Percentiles rank a stretch among this genome's conserved stretches.
phyloP scores from a whole-genome alignment of 2,888 invertebrate genomes.

The Polyommatus icarus region DNA sequence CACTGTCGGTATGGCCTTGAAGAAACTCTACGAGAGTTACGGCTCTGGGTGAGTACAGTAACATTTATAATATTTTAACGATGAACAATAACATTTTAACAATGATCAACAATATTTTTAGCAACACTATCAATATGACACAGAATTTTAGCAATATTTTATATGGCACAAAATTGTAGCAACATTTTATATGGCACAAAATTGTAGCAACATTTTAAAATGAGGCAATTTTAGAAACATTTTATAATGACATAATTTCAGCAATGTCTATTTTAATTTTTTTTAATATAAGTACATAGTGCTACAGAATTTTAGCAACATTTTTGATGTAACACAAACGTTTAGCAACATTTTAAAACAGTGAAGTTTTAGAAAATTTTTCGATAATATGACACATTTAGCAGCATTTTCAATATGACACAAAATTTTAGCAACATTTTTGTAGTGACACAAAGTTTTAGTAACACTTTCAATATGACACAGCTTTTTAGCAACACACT shows the following conservation, averaged over 20 bases:
- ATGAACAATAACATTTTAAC: neutral
- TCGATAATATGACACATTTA: neutral
- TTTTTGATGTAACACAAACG: neutral
- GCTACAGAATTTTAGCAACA: neutral
- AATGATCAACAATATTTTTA: neutral
- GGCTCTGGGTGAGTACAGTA: conserved; percentile 63
- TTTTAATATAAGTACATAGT: no score
- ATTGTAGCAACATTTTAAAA: neutral
- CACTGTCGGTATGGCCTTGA: conserved; percentile 81
- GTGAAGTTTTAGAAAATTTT: neutral
- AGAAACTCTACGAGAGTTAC: conserved; percentile 82
- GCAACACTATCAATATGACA: neutral
- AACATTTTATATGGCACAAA: neutral
- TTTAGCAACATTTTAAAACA: neutral
- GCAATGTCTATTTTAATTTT: no score
- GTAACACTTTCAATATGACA: neutral
- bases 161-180: neutral
- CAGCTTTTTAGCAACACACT: neutral
- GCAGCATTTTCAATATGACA: neutral
- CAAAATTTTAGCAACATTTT: neutral
- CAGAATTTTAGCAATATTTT: neutral
- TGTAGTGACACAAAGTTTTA: neutral
- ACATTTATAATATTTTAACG: neutral
- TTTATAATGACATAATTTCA: neutral
- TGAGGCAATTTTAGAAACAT: neutral